Evolutionary conservation across 2,888 invertebrate genomes (phyloP), one percentile per base, ranked within the genome.

Genomic region (Venustoraphidia nigricollis): DNA sequence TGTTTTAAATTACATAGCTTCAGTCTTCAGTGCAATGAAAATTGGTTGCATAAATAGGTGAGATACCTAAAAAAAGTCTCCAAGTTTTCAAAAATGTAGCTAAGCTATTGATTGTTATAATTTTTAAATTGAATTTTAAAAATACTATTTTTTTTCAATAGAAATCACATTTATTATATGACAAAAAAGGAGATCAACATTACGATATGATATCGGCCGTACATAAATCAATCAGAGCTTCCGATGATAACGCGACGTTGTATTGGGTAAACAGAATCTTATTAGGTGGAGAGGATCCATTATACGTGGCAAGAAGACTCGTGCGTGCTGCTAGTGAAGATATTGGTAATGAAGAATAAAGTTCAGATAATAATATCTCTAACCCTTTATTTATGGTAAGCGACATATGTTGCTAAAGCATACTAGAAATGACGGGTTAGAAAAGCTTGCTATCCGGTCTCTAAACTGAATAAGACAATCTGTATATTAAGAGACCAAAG

Each of bases 181-280:
- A 89, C 61, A 73, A 76, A 48, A 74, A 77, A 62, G 88, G 89
- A 9, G 88, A 89, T 45, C 84, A 88, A 59, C 88, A 89, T 65
- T 89, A 87, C 64, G 84, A 88, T 62, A 77, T 78, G 38, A 80
- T 86, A 56, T 89, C 88, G 2, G 89, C 89, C 1, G 67, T 89
- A 54, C 88, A 88, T 59, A 89, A 90, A 65, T 83, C 87, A 0
- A 80, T 90, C 45, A 72, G 89, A 54, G 87, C 87, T 1, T 78
- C 84, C 13, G 83, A 87, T 62, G 82, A 78, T 52, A 85, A 83
- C 64, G 89, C 87, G 2, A 78, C 89, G 10, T 64, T 90, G 38
- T 89, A 89, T 61, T 90, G 88, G 88, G 71, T 84, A 3, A 77
- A 84, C 2, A 72, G 89, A 51, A 88, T 88, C 74, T 66, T 89